phyloP scores from a whole-genome alignment of 1,140 invertebrate genomes.

The Mylabris phalerata region DNA sequence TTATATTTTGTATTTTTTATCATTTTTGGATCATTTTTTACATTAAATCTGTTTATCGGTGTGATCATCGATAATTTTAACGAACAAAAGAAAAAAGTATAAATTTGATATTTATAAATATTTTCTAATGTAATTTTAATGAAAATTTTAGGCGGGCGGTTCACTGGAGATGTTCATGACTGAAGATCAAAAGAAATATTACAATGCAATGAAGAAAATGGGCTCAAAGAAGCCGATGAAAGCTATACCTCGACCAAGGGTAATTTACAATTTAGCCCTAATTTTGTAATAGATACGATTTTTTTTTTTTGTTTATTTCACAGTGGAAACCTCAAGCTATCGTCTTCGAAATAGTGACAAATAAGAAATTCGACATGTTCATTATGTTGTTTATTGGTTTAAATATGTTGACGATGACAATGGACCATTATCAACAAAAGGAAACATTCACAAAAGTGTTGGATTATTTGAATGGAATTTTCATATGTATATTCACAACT shows the following conservation, averaged over 20 bases:
- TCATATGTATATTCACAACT: slow-evolving; percentile 96
- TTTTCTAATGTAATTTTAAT: slow-evolving; percentile 1
- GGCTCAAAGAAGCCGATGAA: slow-evolving; percentile 96
- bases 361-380: slow-evolving; percentile 99
- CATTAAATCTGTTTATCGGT: slow-evolving; percentile 95
- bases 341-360: slow-evolving; percentile 94
- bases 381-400: slow-evolving; percentile 98
- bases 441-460: slow-evolving; percentile 75
- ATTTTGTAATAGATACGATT: no score
- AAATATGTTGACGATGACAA: slow-evolving; percentile 98
- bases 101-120: slow-evolving; percentile 30
- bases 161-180: slow-evolving; percentile 99
- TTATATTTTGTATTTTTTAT: slow-evolving; percentile 98
- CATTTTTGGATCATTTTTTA: slow-evolving; percentile 96
- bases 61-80: slow-evolving; percentile 99
- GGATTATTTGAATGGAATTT: slow-evolving; percentile 91
- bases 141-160: slow-evolving; percentile 66
- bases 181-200: slow-evolving; percentile 99
- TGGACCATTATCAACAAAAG: slow-evolving; percentile 91
- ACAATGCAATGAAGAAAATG: slow-evolving; percentile 99
- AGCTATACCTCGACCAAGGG: slow-evolving; percentile 93
- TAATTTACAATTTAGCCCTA: slow-evolving; percentile 42
- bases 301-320: slow-evolving; percentile 33
- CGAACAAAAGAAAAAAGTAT: slow-evolving; percentile 95
- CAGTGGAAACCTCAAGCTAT: slow-evolving; percentile 94